These are phyloP conservation scores for Laothoe populi DNA, from an alignment of 2,888 invertebrate species.

Conservation along the genomic window DNA sequence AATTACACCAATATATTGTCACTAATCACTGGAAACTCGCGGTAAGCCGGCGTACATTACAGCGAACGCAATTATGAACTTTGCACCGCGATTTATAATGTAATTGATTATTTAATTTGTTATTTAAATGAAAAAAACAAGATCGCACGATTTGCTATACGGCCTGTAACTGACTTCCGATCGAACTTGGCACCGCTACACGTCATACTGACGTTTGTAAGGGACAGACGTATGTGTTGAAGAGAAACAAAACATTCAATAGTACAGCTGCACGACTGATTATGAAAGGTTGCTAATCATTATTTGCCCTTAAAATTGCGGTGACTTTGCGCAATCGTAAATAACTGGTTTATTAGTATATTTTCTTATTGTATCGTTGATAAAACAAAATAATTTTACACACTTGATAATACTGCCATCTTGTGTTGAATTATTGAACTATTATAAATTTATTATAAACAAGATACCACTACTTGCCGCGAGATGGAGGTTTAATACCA, in stretches of 20 bases:
- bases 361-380: neutral
- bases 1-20: neutral
- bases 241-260: conserved; percentile 42
- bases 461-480: neutral
- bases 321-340: neutral
- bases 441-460: neutral
- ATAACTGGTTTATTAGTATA: neutral
- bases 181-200: conserved; percentile 58
- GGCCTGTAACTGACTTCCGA: conserved; percentile 78
- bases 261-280: conserved; percentile 26
- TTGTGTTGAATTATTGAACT: conserved; percentile 40
- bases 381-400: neutral
- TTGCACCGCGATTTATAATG: conserved; percentile 33
- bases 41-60: conserved; percentile 46
- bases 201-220: conserved; percentile 71
- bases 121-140: conserved; percentile 50
- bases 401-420: conserved; percentile 38
- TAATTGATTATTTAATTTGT: conserved; percentile 51
- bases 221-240: conserved; percentile 50
- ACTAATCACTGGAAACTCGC: conserved; percentile 42
- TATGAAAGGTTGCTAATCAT: conserved; percentile 36
- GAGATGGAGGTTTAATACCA: neutral
- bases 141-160: conserved; percentile 58
- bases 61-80: conserved; percentile 34
- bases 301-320: conserved; percentile 18